Conservation (phyloP, 2,113 vertebrate genomes). For the Nycticorax nycticorax region DNA sequence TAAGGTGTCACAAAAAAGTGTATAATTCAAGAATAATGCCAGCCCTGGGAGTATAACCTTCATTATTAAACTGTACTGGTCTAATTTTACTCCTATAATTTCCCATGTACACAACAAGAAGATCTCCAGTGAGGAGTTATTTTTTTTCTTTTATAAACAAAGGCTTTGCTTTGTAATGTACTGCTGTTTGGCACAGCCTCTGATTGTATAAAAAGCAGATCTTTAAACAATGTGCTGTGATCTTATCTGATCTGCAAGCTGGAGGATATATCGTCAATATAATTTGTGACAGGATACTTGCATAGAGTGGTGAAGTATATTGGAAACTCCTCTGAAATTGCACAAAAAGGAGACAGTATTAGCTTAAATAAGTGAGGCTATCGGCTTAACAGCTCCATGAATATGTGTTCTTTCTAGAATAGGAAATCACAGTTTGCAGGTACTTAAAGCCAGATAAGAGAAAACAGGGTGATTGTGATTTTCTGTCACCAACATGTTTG, state of each 20-base stretch:
- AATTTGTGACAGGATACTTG: slow-evolving; percentile 13
- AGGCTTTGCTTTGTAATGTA: neutral
- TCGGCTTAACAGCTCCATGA: neutral
- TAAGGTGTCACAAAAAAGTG: neutral
- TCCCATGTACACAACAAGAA: neutral
- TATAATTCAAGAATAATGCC: neutral
- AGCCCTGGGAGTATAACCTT: neutral
- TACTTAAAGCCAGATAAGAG: neutral
- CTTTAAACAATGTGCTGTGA: neutral
- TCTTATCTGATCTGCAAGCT: slow-evolving; percentile 20
- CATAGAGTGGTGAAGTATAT: neutral
- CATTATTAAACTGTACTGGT: neutral
- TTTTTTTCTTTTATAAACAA: slow-evolving; percentile 12
- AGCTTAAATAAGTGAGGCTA: neutral
- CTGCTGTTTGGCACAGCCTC: neutral
- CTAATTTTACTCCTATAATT: neutral
- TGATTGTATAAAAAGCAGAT: neutral
- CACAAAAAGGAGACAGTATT: neutral
- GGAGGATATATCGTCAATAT: neutral
- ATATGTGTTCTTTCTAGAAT: neutral
- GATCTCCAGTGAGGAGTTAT: neutral
- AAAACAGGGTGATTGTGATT: neutral
- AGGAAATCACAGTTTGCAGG: neutral
- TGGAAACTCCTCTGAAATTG: neutral
- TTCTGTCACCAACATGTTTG: neutral